Evolutionary conservation across 2,888 invertebrate species (phyloP).

Genomic region (Dexiosoma caninum): DNA sequence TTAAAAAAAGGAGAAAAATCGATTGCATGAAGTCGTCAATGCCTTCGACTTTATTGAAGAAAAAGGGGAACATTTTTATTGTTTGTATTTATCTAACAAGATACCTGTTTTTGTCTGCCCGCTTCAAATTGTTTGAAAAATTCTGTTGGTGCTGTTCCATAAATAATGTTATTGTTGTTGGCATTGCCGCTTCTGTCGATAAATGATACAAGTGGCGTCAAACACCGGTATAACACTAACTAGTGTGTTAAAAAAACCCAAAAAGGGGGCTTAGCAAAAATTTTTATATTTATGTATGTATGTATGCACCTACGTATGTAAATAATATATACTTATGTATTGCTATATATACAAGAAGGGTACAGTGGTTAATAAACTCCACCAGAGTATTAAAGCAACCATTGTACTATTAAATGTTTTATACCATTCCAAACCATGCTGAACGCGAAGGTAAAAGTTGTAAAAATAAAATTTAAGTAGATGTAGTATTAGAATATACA

Average conservation of each 20-base stretch:
- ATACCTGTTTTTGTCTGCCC: constrained; percentile 34
- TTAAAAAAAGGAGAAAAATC: not conserved
- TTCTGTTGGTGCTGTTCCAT: not conserved
- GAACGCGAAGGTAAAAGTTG: too few relatives aligned
- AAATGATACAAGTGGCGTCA: constrained; percentile 18
- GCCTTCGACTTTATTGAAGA: not conserved
- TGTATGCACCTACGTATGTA: not conserved
- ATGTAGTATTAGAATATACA: too few relatives aligned
- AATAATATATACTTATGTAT: not conserved
- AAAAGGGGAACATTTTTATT: constrained; percentile 17
- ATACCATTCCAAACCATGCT: too few relatives aligned
- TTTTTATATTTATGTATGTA: not conserved
- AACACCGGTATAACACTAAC: constrained; percentile 34
- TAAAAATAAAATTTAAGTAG: too few relatives aligned
- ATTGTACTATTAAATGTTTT: too few relatives aligned
- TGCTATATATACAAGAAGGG: not conserved
- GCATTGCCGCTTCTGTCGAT: not conserved
- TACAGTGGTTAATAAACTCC: constrained; percentile 17
- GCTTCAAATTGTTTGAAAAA: constrained; percentile 1
- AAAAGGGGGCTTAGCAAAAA: not conserved
- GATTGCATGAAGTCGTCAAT: not conserved
- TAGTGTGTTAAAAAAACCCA: constrained; percentile 31
- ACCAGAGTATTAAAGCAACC: not conserved
- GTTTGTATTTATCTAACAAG: constrained; percentile 16
- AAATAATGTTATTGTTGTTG: constrained; percentile 18